A percentile compares a stretch with the other conserved stretches of the same genome.
phyloP scores from a whole-genome alignment of 37 sponge, comb jelly and placozoan genomes.

The Oscarella lobularis region DNA sequence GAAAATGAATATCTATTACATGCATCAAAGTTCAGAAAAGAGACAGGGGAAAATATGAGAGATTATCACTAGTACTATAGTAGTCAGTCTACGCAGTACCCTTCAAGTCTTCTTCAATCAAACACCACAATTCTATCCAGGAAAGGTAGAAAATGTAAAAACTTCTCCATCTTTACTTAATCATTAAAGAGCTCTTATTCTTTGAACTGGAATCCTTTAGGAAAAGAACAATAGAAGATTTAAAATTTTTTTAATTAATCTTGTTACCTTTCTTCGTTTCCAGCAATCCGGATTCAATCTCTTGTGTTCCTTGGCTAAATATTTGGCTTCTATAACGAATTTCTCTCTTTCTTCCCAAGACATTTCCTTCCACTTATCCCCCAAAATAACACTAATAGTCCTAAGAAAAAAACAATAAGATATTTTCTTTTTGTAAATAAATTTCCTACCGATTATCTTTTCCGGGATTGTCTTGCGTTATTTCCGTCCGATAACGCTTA shows the following conservation, averaged over 20 bases:
- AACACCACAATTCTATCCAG: too few species aligned
- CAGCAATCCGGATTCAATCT: background rate
- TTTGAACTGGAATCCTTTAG: background rate
- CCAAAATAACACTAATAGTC: background rate
- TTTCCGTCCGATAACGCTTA: background rate
- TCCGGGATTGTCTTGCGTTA: conserved; percentile 2
- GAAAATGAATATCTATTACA: too few species aligned
- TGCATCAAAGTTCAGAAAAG: too few species aligned
- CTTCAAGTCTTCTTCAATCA: too few species aligned
- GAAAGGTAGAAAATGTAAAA: too few species aligned
- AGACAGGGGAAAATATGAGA: too few species aligned
- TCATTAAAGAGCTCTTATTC: too few species aligned
- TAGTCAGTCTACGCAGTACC: too few species aligned
- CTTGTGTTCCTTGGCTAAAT: background rate
- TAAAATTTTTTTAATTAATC: too few species aligned
- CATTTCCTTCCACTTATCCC: background rate
- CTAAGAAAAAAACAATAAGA: background rate
- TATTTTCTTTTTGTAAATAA: background rate
- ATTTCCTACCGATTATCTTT: background rate
- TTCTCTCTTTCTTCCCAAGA: background rate
- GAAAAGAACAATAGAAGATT: too few species aligned
- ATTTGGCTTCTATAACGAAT: background rate
- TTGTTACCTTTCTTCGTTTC: background rate
- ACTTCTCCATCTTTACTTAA: too few species aligned
- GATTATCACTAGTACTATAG: too few species aligned